A percentile compares a stretch with the other conserved stretches of the same genome.
phyloP scores from a whole-genome alignment of 2,797 vertebrate species.

The Adelosebastes latens region DNA sequence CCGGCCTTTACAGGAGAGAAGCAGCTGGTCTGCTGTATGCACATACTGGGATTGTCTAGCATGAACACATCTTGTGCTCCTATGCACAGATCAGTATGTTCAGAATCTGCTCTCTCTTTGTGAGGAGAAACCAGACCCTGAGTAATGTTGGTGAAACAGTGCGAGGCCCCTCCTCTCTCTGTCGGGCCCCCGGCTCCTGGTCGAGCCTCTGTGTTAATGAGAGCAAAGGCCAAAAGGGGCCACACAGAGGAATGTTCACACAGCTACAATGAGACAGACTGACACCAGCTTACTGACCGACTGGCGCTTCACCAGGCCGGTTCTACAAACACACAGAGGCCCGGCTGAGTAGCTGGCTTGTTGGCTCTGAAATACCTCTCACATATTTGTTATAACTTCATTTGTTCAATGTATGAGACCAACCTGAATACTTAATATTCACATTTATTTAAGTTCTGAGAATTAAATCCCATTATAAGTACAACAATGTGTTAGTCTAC shows the following conservation, averaged over 20 bases:
- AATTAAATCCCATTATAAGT: background rate
- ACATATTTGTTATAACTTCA: background rate
- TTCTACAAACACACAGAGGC: background rate
- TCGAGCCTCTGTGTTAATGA: constrained; percentile 62
- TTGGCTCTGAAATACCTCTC: background rate
- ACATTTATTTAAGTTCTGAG: background rate
- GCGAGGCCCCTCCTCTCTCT: background rate
- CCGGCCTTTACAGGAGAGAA: background rate
- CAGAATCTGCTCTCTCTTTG: background rate
- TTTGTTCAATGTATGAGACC: background rate
- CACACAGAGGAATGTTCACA: constrained; percentile 68
- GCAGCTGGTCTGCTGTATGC: background rate
- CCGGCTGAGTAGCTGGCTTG: background rate
- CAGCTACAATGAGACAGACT: constrained; percentile 21
- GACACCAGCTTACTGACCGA: constrained; percentile 12
- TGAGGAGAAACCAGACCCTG: constrained; percentile 11
- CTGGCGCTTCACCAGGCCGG: background rate
- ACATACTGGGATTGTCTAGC: background rate
- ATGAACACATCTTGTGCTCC: background rate
- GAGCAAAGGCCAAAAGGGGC: constrained; percentile 60
- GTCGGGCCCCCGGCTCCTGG: constrained; percentile 17
- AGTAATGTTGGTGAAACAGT: background rate
- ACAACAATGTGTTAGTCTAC: background rate
- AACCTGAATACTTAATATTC: background rate
- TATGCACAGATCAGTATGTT: background rate